Percentiles rank a stretch among this genome's conserved stretches.
Conservation (phyloP, 2,888 invertebrate genomes). For the Strigamia transsilvanica region DNA sequence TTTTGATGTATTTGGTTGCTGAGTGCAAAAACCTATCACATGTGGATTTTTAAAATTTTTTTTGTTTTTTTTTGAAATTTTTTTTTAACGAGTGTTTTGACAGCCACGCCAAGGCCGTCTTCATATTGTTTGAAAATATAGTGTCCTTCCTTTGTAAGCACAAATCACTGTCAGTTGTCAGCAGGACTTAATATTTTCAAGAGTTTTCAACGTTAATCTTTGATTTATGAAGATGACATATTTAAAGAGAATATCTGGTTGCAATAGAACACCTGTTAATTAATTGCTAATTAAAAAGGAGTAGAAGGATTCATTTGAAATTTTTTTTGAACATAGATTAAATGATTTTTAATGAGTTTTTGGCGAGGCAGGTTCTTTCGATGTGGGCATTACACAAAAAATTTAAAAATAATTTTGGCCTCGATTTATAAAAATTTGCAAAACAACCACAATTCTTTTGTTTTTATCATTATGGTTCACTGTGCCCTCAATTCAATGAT, state of each 20-base stretch:
- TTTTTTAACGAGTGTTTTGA: not conserved
- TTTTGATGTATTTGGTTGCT: not conserved
- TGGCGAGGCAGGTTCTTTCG: not conserved
- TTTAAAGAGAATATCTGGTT: not conserved
- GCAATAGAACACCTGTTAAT: too few species aligned
- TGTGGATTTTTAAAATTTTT: not conserved
- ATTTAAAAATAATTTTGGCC: constrained; percentile 30
- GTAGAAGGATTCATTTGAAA: not conserved
- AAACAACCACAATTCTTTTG: constrained; percentile 49
- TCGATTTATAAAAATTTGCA: constrained; percentile 47
- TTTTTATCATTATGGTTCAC: constrained; percentile 45
- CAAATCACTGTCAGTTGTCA: constrained; percentile 11
- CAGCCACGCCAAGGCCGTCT: constrained; percentile 15
- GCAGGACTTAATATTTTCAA: not conserved
- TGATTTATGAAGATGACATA: not conserved
- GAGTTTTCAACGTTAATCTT: not conserved
- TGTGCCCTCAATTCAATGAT: constrained; percentile 45
- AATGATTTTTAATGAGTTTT: not conserved
- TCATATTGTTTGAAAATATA: not conserved
- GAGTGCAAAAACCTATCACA: too few species aligned
- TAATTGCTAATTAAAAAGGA: too few species aligned
- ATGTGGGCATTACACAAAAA: constrained; percentile 6
- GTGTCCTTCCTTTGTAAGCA: not conserved
- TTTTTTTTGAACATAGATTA: not conserved
- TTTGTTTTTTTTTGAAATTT: not conserved